These are phyloP conservation scores for Pseudotriccus pelzelni DNA, from an alignment of 2,797 vertebrate species.

Conservation along the genomic window DNA sequence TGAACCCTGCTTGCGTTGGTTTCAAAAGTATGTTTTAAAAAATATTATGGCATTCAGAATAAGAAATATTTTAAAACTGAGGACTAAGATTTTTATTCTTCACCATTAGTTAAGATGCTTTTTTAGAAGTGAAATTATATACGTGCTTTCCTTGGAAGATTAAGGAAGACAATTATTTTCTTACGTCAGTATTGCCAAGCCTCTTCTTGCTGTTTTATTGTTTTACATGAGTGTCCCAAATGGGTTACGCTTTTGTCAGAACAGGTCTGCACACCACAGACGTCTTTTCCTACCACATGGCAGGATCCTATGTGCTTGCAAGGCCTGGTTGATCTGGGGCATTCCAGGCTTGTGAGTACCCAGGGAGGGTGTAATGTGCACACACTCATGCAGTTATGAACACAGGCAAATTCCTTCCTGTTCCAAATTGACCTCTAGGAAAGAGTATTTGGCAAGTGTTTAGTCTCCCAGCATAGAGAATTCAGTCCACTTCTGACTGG, in stretches of 20 bases:
- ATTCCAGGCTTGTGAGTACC: neutral
- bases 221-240: neutral
- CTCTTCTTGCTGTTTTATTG: neutral
- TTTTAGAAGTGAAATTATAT: neutral
- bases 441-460: neutral
- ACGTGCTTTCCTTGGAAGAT: neutral
- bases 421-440: neutral
- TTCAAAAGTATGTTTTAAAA: neutral
- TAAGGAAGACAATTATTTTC: neutral
- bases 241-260: neutral
- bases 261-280: neutral
- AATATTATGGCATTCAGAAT: neutral
- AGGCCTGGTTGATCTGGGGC: neutral
- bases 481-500: neutral
- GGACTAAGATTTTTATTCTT: neutral
- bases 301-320: neutral
- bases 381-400: neutral
- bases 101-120: neutral
- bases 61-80: neutral
- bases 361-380: neutral
- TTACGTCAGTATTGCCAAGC: neutral
- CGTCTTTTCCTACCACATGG: neutral
- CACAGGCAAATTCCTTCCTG: neutral
- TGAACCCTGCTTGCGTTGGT: neutral
- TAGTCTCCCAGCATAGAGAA: neutral